Evolutionary conservation across 1,140 invertebrate species (phyloP), one percentile per base, ranked within the genome.

Genomic region (Drosophila eugracilis): DNA sequence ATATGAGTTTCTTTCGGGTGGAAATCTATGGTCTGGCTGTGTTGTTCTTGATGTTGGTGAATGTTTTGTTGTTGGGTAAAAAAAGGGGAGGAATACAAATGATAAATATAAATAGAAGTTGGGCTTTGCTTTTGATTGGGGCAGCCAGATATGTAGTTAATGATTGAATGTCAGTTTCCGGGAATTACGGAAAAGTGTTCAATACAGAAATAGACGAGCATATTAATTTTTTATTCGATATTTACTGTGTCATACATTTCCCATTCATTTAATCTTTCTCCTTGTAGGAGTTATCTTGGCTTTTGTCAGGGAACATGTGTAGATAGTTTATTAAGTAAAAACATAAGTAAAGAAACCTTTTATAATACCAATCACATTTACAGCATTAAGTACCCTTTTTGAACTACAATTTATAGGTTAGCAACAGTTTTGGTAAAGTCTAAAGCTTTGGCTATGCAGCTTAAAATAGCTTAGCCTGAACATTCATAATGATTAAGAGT

Each of bases 401-500:
- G 6, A 30, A 1, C 30, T 32, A 32, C 9, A 14, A 17, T 53
- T 22, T 39, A 41, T n/a, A 4, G 9, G 12, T 30, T 34, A n/a
- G 12, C 26, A 14, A 15, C 15, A 19, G 14, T n/a, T 30, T 42
- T 19, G 5, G 1, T 5, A 17, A 14, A 17, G 26, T 10, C 36
- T 54, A 5, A n/a, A 14, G 14, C 19, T 55, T 45, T 54, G 17
- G 10, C 5, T 1, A n/a, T 19, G 41, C 15, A 57, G 59, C 53
- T 58, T 66, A 12, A 32, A 34, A 5, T 15, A 28, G 15, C 32
- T 67, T 60, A 48, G 37, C 42, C 72, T 22, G 39, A 69, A 74
- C 73, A 81, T 86, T 86, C 76, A 86, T 86, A 55, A 85, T 86
- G 60, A 86, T 86, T 86, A 77, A 53, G 47, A 85, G 72, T 75